A percentile compares a stretch with the other conserved stretches of the same genome.
Conservation (phyloP, 2,888 invertebrate species). For the Tinea trinotella region DNA sequence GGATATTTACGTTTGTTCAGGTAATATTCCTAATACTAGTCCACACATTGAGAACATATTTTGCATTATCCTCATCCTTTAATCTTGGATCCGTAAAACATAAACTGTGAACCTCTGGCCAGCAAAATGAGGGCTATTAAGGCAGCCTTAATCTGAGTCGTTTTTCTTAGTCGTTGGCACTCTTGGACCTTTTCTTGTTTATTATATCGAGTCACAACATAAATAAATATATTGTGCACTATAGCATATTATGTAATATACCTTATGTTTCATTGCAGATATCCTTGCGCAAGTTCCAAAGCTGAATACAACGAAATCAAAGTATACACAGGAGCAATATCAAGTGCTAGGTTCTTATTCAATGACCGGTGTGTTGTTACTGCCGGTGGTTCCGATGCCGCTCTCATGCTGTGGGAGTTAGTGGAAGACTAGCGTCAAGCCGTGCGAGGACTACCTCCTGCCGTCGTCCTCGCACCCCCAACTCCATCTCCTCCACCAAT, state of each 20-base stretch:
- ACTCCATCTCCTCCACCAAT: constrained; percentile 52
- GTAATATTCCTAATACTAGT: constrained; percentile 48
- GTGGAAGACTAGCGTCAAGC: constrained; percentile 79
- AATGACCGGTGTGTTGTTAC: constrained; percentile 90
- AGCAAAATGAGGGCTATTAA: no score
- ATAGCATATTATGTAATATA: constrained; percentile 77
- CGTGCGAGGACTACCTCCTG: constrained; percentile 47
- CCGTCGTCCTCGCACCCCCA: constrained; percentile 52
- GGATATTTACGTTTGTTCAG: constrained; percentile 89
- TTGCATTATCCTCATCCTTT: background rate
- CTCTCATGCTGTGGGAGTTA: constrained; percentile 92
- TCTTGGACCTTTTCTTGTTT: no score
- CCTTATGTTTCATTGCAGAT: constrained; percentile 57
- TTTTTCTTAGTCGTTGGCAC: no score
- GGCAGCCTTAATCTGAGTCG: no score
- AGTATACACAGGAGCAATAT: constrained; percentile 87
- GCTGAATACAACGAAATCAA: constrained; percentile 92
- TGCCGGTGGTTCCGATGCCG: constrained; percentile 90
- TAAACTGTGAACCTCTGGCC: no score
- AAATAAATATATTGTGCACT: no score
- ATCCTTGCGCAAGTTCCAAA: constrained; percentile 88
- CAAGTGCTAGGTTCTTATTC: constrained; percentile 85
- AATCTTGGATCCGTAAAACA: no score
- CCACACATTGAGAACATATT: background rate
- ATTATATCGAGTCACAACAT: no score